These are phyloP conservation scores for Pteria penguin DNA, from an alignment of 2,888 invertebrate species.

Conservation along the genomic window DNA sequence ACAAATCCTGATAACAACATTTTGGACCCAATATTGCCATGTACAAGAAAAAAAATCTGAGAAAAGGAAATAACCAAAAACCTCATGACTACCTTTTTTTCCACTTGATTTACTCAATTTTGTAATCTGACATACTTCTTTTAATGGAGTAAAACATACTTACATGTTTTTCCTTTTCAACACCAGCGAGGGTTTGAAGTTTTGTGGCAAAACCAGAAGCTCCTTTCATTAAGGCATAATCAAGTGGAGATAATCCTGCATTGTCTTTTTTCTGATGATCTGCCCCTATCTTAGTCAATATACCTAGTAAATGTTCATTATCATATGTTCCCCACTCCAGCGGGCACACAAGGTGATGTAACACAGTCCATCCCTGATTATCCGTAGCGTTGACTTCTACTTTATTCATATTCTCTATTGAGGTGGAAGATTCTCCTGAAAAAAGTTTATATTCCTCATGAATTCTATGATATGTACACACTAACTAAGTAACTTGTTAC, in stretches of 20 bases:
- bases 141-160: slow-evolving; percentile 11
- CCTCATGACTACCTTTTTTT: too few species aligned
- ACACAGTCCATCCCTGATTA: slow-evolving; percentile 76
- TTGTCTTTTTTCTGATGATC: slow-evolving; percentile 71
- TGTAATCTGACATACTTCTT: too few species aligned
- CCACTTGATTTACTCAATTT: too few species aligned
- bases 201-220: slow-evolving; percentile 64
- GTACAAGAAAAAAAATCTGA: too few species aligned
- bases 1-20: too few species aligned
- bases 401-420: slow-evolving; percentile 70
- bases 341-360: slow-evolving; percentile 79
- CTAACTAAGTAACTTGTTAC: too few species aligned
- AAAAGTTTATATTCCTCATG: too few species aligned
- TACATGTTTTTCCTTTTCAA: slow-evolving; percentile 58
- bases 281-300: slow-evolving; percentile 76
- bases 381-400: slow-evolving; percentile 74
- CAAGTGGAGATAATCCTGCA: slow-evolving; percentile 70
- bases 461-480: too few species aligned
- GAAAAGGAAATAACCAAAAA: too few species aligned
- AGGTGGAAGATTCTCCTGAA: slow-evolving; percentile 23
- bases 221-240: slow-evolving; percentile 68
- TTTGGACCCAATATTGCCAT: too few species aligned
- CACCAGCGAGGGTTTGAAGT: slow-evolving; percentile 66
- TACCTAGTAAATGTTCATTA: slow-evolving; percentile 76
- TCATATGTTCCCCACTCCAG: slow-evolving; percentile 78